phyloP scores from a whole-genome alignment of 2,797 vertebrate genomes.

The Tachyglossus aculeatus region DNA sequence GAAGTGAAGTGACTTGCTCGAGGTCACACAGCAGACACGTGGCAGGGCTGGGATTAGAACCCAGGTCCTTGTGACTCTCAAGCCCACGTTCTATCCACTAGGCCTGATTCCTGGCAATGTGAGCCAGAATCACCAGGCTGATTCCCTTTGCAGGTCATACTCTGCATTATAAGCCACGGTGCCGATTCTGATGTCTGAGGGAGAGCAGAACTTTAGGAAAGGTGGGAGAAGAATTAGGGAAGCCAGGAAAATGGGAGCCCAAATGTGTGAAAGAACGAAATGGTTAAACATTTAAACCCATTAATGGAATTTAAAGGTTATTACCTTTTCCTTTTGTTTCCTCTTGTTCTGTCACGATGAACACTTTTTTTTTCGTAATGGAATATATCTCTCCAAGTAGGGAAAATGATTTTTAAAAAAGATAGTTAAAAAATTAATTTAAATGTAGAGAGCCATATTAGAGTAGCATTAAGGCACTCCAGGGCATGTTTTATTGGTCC shows the following conservation, averaged over 20 bases:
- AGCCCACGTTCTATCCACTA: no score
- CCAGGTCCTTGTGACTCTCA: no score
- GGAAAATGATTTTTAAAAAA: conserved; percentile 76
- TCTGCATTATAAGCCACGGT: no score
- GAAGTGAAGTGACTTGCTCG: no score
- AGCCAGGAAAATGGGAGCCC: no score
- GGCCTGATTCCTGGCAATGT: no score
- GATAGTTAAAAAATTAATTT: conserved; percentile 79
- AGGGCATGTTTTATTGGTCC: conserved; percentile 79
- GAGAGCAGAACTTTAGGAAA: neutral
- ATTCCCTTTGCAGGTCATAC: no score
- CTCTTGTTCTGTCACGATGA: conserved; percentile 44
- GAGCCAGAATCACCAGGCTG: no score
- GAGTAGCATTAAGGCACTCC: conserved; percentile 71
- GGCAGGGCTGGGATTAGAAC: no score
- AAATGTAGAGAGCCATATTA: conserved; percentile 72
- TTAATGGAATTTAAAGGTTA: conserved; percentile 20
- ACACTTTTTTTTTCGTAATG: conserved; percentile 34
- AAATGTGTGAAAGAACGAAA: no score
- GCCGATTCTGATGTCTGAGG: no score
- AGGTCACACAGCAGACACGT: no score
- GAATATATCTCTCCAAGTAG: conserved; percentile 59
- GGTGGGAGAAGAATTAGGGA: neutral
- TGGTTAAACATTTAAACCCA: conserved; percentile 36
- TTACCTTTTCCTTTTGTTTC: conserved; percentile 45